Evolutionary conservation across 2,113 vertebrate genomes (phyloP).

Genomic region (Hemiprocne comata): DNA sequence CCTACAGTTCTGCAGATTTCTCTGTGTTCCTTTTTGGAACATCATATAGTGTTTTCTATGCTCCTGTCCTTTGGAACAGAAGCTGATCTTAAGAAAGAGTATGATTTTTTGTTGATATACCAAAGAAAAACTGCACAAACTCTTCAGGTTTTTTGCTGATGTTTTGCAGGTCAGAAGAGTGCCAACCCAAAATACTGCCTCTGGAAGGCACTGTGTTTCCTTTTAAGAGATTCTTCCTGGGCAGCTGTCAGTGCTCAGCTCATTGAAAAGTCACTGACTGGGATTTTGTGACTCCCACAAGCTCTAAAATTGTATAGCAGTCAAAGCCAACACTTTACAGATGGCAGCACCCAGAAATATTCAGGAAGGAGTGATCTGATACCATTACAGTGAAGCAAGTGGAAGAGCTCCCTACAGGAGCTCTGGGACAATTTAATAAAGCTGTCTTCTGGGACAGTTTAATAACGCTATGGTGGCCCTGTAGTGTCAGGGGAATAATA

Average conservation of each 20-base stretch:
- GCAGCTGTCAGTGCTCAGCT: background rate
- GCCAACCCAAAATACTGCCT: background rate
- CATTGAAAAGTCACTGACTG: background rate
- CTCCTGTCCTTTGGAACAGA: background rate
- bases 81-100: background rate
- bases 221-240: background rate
- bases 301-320: background rate
- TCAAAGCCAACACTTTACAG: background rate
- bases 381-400: background rate
- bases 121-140: background rate
- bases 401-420: background rate
- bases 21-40: background rate
- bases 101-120: background rate
- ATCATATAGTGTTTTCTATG: background rate
- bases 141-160: background rate
- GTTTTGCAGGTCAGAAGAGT: background rate
- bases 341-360: background rate
- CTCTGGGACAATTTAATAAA: background rate
- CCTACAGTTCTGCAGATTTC: background rate
- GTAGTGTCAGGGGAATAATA: background rate
- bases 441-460: background rate
- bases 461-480: background rate
- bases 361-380: background rate
- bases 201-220: background rate
- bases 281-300: background rate